A percentile compares a stretch with the other conserved stretches of the same genome.
Evolutionary conservation across 2,113 vertebrate genomes (phyloP).

Genomic region (Hylia prasina): DNA sequence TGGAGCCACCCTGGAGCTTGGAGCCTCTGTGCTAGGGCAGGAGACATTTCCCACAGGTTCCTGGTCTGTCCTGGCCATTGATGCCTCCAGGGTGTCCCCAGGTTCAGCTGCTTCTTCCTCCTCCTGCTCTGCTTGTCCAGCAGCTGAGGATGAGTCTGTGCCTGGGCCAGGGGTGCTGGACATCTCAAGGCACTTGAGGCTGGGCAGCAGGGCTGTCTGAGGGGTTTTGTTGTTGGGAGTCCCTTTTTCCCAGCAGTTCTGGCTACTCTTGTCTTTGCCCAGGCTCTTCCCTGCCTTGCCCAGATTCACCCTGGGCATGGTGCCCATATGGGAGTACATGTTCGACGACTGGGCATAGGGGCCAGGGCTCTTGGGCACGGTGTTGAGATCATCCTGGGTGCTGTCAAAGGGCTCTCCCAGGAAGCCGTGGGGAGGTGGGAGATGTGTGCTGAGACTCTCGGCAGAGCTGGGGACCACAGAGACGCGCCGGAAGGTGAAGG

Average conservation of each 20-base stretch:
- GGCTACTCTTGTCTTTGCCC: neutral
- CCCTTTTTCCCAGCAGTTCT: neutral
- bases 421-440: neutral
- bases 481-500: conserved; percentile 66
- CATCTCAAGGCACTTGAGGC: fast-evolving
- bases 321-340: conserved; percentile 91
- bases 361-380: conserved; percentile 73
- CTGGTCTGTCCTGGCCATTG: neutral
- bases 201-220: fast-evolving
- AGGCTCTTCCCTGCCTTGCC: neutral
- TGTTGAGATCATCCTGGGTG: conserved; percentile 80
- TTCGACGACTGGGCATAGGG: conserved; percentile 86
- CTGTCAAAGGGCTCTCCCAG: conserved; percentile 32
- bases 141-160: neutral
- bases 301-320: conserved; percentile 79
- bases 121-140: neutral
- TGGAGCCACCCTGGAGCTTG: fast-evolving
- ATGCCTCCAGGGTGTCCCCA: neutral
- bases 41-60: neutral
- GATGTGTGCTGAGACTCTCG: neutral
- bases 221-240: neutral
- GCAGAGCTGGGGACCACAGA: neutral
- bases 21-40: neutral
- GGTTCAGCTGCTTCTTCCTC: neutral
- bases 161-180: neutral